These are phyloP conservation scores for Hydra vulgaris DNA, from an alignment of 30 jellyfish, hydroid and myxozoan genomes.

Conservation along the genomic window DNA sequence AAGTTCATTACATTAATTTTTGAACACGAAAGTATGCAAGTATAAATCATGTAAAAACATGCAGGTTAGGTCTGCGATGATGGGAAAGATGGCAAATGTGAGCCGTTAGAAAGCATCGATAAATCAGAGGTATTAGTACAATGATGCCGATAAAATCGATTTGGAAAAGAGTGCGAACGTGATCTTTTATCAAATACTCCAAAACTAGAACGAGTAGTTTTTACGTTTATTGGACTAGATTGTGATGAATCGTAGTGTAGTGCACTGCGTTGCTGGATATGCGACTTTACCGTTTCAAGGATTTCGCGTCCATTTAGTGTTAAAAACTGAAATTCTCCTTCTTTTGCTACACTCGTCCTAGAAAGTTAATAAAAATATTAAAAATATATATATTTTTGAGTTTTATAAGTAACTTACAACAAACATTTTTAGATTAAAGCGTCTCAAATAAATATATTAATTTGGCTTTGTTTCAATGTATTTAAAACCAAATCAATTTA, in stretches of 20 bases:
- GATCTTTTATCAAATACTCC: slow-evolving; percentile 59
- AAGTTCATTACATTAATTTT: too few species aligned
- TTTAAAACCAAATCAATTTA: too few species aligned
- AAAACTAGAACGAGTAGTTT: slow-evolving; percentile 45
- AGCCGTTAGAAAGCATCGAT: background rate
- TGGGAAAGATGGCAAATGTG: background rate
- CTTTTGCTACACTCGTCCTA: slow-evolving; percentile 69
- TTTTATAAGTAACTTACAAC: too few species aligned
- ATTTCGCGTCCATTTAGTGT: slow-evolving; percentile 84
- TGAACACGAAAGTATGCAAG: too few species aligned
- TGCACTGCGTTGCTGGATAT: slow-evolving; percentile 69
- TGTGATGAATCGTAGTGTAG: slow-evolving; percentile 72
- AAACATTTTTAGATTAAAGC: too few species aligned
- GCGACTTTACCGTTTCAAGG: slow-evolving; percentile 68
- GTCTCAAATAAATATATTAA: too few species aligned
- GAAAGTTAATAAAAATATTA: background rate
- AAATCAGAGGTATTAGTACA: background rate
- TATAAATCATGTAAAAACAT: too few species aligned
- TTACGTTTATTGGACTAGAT: slow-evolving; percentile 69
- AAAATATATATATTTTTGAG: too few species aligned
- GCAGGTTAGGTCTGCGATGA: background rate
- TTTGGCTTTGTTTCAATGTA: too few species aligned
- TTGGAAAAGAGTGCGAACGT: slow-evolving; percentile 64
- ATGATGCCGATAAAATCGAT: slow-evolving; percentile 29
- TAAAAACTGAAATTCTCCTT: slow-evolving; percentile 80